Base-by-base conservation (phyloP, 2,797 vertebrate genomes). In the Nannoperca obscura region DNA sequence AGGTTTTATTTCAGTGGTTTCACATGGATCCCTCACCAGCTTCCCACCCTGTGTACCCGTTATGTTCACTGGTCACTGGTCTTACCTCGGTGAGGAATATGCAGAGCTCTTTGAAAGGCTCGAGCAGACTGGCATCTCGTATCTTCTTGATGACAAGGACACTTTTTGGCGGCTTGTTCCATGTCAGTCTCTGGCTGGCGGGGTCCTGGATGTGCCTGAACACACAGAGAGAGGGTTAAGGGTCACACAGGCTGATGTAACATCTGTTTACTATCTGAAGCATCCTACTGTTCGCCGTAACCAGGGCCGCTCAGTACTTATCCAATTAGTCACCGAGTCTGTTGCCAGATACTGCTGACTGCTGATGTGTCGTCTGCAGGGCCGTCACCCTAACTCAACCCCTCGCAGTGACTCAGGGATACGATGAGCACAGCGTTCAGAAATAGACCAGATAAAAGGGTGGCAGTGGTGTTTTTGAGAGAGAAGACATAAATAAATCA, bases 71-170 rank as follows among this genome's bases (percentile, higher is more conserved):
- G 46, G 53, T 60, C 9, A n/a, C n/a, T n/a, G 54, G 36, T 32
- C 78, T 0, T 86, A 97, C 98, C 97, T 99, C 96, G 0, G 96
- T 97, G 66, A 99, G 97, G 89, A 98, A 97, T 0, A 90, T 74
- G 74, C 98, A 99, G 36, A 99, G 97, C 74, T 99, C 96, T 89
- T 98, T 99, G 83, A 99, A 99, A 50, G 97, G 98, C 95, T 97
- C 95, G 4, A 99, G 94, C 82, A 99, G 93, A 71, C 95, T 96
- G 89, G 96, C 94, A 9, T 99, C 98, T 42, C 94, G 92, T 55
- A 99, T 97, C 94, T 99, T 99, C 92, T 99, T 99, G 86, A 99
- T 97, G 69, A 99, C 97, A 42, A 99, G 97, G 83, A 99, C 97
- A 50, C 98, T 99, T 96, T 97, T 97, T 0, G 98, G 98, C 59